Evolutionary conservation across 2,888 invertebrate genomes (phyloP).

Genomic region (Harpalus rufipes): DNA sequence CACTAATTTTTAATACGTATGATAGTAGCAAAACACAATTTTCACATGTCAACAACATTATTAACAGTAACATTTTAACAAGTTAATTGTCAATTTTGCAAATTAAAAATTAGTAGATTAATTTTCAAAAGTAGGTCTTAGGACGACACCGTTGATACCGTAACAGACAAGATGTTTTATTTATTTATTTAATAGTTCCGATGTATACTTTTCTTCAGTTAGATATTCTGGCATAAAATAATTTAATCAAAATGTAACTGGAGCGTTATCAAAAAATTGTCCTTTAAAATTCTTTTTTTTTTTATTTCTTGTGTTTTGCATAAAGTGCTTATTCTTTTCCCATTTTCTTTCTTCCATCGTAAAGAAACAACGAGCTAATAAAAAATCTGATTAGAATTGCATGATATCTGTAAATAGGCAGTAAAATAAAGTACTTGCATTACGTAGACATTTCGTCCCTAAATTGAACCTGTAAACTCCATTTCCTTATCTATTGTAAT

Average conservation of each 20-base stretch:
- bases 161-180: no score
- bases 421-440: constrained; percentile 40
- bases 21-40: no score
- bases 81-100: no score
- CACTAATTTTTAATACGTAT: no score
- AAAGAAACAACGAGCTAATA: constrained; percentile 13
- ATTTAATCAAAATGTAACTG: neutral
- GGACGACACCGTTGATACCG: no score
- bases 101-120: no score
- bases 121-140: no score
- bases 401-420: constrained; percentile 26
- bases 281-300: neutral
- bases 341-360: neutral
- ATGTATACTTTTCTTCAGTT: no score
- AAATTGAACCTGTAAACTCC: constrained; percentile 43
- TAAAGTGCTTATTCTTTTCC: neutral
- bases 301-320: neutral
- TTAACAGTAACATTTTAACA: no score
- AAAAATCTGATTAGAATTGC: constrained; percentile 28
- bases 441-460: constrained; percentile 18
- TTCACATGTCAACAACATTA: no score
- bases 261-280: neutral
- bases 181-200: no score
- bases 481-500: constrained; percentile 45
- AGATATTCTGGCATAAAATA: no score